These are phyloP conservation scores for Cladorhizidae sp. DNA, from an alignment of 37 sponge, comb jelly and placozoan genomes.

Conservation along the genomic window DNA sequence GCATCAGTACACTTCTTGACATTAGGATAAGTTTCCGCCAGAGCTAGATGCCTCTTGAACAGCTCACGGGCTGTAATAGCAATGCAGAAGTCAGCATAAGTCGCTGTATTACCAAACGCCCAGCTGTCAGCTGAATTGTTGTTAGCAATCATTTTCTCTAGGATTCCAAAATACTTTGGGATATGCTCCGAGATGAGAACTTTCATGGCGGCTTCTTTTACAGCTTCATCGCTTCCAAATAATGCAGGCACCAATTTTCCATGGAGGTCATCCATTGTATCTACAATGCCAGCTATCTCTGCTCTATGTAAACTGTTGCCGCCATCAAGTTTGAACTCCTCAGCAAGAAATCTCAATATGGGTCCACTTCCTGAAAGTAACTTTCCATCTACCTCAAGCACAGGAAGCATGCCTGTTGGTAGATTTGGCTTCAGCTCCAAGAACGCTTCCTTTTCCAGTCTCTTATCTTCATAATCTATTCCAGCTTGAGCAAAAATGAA, in stretches of 20 bases:
- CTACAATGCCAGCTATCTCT: conserved; percentile 25
- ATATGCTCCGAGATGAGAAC: conserved; percentile 19
- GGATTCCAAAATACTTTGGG: conserved; percentile 8
- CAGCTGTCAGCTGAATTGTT: no score
- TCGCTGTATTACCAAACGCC: conserved; percentile 26
- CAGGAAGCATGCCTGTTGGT: conserved; percentile 54
- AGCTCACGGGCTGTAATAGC: neutral
- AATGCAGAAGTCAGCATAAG: conserved; percentile 37
- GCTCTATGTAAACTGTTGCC: conserved; percentile 39
- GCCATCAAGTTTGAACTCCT: conserved; percentile 41
- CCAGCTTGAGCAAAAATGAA: conserved; percentile 56
- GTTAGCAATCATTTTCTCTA: conserved; percentile 16
- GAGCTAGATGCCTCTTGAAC: neutral
- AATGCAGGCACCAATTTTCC: neutral
- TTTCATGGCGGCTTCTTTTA: conserved; percentile 26
- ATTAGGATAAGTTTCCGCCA: conserved; percentile 25
- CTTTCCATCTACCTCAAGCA: conserved; percentile 62
- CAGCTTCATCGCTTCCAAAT: conserved; percentile 45
- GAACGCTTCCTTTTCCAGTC: conserved; percentile 4
- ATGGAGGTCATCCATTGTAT: conserved; percentile 14
- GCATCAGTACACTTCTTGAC: conserved; percentile 20
- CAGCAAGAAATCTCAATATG: conserved; percentile 51
- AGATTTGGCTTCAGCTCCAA: conserved; percentile 20
- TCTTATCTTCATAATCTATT: conserved; percentile 46
- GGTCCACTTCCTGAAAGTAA: conserved; percentile 26